Evolutionary conservation across 53 echinoderm and acorn worm genomes (phyloP), one percentile per base, ranked within the genome.

Genomic region (Arbacia lixula): DNA sequence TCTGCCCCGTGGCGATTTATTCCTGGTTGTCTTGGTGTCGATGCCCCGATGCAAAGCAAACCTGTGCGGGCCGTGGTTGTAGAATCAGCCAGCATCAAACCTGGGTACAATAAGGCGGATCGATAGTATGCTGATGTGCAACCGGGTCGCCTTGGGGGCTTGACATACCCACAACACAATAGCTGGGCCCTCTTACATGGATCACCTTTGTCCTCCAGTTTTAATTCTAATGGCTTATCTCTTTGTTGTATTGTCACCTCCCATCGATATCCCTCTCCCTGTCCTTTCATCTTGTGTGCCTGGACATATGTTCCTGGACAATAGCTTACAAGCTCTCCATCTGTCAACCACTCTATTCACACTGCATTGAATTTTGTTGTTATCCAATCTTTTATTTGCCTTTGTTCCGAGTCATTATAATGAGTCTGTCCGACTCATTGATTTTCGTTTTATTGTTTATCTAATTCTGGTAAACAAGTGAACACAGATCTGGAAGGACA

Each of bases 381-480:
- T 81, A 29, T 81, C 12, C 27, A 30, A 77, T 77, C 77, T 81
- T 46, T 61, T 63, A 81, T 64, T 43, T 81, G 46, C 62, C 61
- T 58, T 64, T 81, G 82, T 63, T 77, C 34, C 57, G 55, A 19
- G 57, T 49, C 22, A 34, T 38, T 35, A 55, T 58, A 26, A 60
- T 21, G 78, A 33, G 57, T 77, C 55, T 33, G 40, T n/a, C 60
- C 0, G 1, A 36, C 20, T 49, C 33, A 81, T 81, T 64, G 82
- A 81, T 81, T 81, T 81, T 51, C 43, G 51, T 81, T 81, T 64
- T 77, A 74, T 77, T 77, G 78, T 77, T 77, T 77, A 77, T 77
- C 78, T 58, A 56, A 77, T 57, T 77, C 78, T 77, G 38, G 60
- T 77, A 54, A 77, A 77, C 78, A 58, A 55, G 78, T 38, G 37